Percentiles rank a stretch among this genome's conserved stretches.
Conservation (phyloP, 2,888 invertebrate genomes). For the Eumerus sabulonum region DNA sequence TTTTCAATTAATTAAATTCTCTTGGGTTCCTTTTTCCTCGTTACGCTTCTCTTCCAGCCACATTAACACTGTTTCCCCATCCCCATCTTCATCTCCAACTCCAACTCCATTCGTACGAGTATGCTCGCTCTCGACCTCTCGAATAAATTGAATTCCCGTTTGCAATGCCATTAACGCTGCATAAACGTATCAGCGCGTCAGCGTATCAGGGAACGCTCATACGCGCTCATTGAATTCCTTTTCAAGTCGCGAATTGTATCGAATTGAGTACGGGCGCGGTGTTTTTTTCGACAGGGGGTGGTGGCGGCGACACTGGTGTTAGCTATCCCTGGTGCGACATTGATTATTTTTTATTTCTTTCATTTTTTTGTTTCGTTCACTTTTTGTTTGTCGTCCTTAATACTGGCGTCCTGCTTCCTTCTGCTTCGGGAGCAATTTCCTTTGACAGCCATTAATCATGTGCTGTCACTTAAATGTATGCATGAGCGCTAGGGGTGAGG, state of each 20-base stretch:
- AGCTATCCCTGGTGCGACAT: conserved; percentile 67
- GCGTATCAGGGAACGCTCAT: conserved; percentile 15
- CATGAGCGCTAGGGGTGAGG: conserved; percentile 70
- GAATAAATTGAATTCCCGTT: conserved; percentile 70
- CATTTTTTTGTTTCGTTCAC: conserved; percentile 58
- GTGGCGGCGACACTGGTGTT: conserved; percentile 17
- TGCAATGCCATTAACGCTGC: conserved; percentile 75
- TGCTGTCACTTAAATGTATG: conserved; percentile 78
- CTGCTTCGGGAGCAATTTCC: conserved; percentile 71
- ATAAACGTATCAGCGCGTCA: conserved; percentile 69
- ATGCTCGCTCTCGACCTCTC: conserved; percentile 48
- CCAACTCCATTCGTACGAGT: conserved; percentile 41
- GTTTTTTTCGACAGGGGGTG: conserved; percentile 27
- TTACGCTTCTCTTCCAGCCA: conserved; percentile 23
- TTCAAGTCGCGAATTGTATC: conserved; percentile 34
- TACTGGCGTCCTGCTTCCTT: conserved; percentile 64
- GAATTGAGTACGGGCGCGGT: conserved; percentile 32
- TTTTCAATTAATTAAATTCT: conserved; percentile 63
- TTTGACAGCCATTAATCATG: conserved; percentile 80
- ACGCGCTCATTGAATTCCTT: conserved; percentile 63
- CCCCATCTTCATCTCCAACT: conserved; percentile 17
- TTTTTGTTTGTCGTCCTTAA: conserved; percentile 66
- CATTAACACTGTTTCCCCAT: conserved; percentile 44
- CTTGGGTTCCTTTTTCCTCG: conserved; percentile 15
- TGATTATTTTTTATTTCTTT: conserved; percentile 66